Percentiles rank a stretch among this genome's conserved stretches.
Evolutionary conservation across 1,140 invertebrate genomes (phyloP).

Genomic region (Formica selysi): DNA sequence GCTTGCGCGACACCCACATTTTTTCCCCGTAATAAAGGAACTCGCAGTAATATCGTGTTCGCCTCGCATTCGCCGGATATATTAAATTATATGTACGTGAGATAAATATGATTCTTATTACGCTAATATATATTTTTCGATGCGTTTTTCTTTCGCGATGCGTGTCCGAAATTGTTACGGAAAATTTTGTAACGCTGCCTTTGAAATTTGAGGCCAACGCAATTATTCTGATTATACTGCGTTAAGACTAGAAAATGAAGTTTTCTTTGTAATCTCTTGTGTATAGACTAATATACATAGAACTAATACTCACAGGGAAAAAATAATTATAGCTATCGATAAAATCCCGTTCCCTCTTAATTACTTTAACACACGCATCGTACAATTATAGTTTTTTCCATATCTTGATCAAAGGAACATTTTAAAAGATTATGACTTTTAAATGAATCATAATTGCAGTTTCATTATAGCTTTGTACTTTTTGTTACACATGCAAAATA

Average conservation of each 20-base stretch:
- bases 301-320: not conserved
- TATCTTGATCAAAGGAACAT: not conserved
- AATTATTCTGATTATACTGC: not conserved
- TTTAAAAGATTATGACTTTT: not conserved
- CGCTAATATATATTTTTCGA: not conserved
- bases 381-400: not conserved
- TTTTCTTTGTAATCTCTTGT: not conserved
- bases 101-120: slow-evolving; percentile 29
- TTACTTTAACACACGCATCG: not conserved
- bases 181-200: not conserved
- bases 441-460: not conserved
- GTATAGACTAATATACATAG: not conserved
- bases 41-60: not conserved
- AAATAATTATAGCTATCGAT: not conserved
- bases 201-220: not conserved
- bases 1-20: not conserved
- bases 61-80: slow-evolving; percentile 26
- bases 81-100: slow-evolving; percentile 27
- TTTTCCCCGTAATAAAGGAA: not conserved
- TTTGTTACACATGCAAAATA: slow-evolving; percentile 18
- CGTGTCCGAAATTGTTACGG: not conserved
- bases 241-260: not conserved
- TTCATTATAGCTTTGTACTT: not conserved
- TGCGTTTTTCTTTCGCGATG: not conserved
- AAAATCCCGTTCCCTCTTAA: not conserved